A percentile compares a stretch with the other conserved stretches of the same genome.
These are phyloP conservation scores for Sceloporus undulatus DNA, from an alignment of 2,113 vertebrate genomes.

Conservation along the genomic window DNA sequence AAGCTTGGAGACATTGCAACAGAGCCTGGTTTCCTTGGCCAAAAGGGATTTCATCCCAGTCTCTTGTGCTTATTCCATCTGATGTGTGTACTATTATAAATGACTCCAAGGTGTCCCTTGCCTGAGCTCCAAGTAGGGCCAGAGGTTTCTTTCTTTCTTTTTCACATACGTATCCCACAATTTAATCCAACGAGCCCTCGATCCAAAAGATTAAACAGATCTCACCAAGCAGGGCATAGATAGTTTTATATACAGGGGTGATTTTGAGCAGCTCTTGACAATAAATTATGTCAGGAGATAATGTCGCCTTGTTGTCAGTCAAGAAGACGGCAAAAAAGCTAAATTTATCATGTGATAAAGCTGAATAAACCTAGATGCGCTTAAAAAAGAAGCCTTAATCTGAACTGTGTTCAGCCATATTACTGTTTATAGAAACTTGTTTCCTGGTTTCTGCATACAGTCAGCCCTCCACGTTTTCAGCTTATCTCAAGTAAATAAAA, in stretches of 20 bases:
- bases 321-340: neutral
- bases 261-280: slow-evolving; percentile 1
- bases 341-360: neutral
- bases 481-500: no score
- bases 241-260: neutral
- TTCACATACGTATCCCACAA: neutral
- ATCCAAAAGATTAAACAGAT: neutral
- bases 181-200: neutral
- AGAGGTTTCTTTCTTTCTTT: neutral
- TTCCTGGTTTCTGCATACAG: neutral
- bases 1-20: slow-evolving; percentile 50
- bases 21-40: slow-evolving; percentile 34
- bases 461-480: no score
- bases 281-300: slow-evolving; percentile 13
- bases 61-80: neutral
- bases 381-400: neutral
- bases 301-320: neutral
- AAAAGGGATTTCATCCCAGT: slow-evolving; percentile 52
- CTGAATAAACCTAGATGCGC: neutral
- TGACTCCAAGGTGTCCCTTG: neutral
- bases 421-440: neutral
- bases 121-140: rapidly evolving
- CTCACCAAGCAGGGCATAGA: neutral
- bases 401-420: neutral
- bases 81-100: neutral